These are phyloP conservation scores for Aphidius gifuensis DNA, from an alignment of 1,140 invertebrate species.

Conservation along the genomic window DNA sequence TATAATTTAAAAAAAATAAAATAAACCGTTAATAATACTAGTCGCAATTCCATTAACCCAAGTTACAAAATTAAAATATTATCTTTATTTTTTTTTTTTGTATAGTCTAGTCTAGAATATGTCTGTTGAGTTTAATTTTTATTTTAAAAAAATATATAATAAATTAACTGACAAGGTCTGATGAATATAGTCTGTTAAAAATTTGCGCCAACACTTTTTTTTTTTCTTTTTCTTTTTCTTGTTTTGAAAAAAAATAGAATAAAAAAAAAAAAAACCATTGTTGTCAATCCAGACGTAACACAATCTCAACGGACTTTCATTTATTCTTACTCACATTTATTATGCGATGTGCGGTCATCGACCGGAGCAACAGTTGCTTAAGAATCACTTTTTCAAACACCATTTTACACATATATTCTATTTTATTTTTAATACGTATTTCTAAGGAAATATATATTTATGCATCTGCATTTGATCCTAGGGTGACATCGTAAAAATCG, in stretches of 20 bases:
- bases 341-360: slow-evolving; percentile 19
- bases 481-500: slow-evolving; percentile 17
- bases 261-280: neutral
- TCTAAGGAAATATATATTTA: slow-evolving; percentile 1
- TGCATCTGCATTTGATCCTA: slow-evolving; percentile 14
- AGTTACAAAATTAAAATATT: no score
- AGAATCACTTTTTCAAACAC: slow-evolving; percentile 10
- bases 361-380: slow-evolving; percentile 18
- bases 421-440: neutral
- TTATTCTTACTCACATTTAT: neutral
- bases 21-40: no score
- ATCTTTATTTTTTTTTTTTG: no score
- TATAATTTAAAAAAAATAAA: no score
- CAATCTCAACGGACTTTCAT: neutral
- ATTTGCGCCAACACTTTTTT: slow-evolving; percentile 10
- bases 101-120: no score
- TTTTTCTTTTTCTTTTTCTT: neutral
- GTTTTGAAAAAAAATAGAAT: slow-evolving; percentile 1
- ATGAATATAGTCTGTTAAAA: neutral
- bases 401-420: neutral
- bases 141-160: no score
- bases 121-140: no score
- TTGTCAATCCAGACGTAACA: neutral
- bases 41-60: no score
- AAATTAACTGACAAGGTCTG: no score